These are phyloP conservation scores for Hassar affinis DNA, from an alignment of 2,113 vertebrate genomes.

Conservation along the genomic window DNA sequence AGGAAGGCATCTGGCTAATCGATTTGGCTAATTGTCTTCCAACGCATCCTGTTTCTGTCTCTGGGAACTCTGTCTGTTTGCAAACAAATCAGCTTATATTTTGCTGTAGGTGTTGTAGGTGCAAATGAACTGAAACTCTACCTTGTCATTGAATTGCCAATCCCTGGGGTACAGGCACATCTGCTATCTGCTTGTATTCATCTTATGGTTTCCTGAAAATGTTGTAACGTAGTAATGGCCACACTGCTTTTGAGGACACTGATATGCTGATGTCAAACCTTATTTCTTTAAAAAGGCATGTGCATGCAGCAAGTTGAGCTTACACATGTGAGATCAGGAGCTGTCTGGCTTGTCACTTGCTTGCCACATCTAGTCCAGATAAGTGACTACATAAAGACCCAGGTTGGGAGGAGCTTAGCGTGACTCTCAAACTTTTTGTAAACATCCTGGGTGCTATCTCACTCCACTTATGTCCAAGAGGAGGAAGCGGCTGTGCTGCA, in stretches of 20 bases:
- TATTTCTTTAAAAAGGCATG: neutral
- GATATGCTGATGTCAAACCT: neutral
- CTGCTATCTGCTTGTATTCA: neutral
- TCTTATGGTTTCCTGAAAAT: neutral
- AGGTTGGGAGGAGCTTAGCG: neutral
- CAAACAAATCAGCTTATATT: neutral
- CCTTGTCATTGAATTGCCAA: neutral
- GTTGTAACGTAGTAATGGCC: neutral
- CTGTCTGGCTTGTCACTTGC: neutral
- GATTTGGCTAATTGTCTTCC: neutral
- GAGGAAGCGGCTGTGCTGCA: neutral
- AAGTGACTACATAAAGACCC: neutral
- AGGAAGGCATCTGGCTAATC: too few relatives aligned
- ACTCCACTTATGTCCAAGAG: neutral
- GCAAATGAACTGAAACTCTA: neutral
- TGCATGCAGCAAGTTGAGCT: neutral
- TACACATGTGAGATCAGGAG: neutral
- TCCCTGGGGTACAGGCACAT: neutral
- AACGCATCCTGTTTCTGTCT: neutral
- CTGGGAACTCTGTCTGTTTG: neutral
- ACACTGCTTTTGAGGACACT: neutral
- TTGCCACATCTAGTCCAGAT: neutral
- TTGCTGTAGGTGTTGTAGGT: neutral
- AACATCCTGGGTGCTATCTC: neutral
- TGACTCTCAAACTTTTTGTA: neutral